Evolutionary conservation across 1,140 invertebrate genomes (phyloP).

Genomic region (Heliconius eleuchia): DNA sequence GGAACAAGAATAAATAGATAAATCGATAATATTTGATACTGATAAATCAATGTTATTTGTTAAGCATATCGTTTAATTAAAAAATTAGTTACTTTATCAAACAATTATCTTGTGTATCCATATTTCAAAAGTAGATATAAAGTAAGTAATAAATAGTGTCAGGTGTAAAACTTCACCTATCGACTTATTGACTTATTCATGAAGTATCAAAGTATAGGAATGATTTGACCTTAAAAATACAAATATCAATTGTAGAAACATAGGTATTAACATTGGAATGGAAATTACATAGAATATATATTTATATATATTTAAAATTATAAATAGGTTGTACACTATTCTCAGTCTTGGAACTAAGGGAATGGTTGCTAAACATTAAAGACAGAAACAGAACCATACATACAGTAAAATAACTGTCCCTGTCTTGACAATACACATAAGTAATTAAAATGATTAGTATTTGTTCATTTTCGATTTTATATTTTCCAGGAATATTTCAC

Average conservation of each 20-base stretch:
- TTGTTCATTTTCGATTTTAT: not conserved
- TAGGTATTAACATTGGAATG: not conserved
- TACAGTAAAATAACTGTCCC: not conserved
- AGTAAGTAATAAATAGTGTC: too few species aligned
- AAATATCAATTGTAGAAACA: not conserved
- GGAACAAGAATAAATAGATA: not conserved
- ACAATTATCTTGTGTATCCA: too few species aligned
- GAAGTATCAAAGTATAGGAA: not conserved
- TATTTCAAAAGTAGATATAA: too few species aligned
- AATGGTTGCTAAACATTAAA: slow-evolving; percentile 42
- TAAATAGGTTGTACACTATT: not conserved
- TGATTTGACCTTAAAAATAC: not conserved
- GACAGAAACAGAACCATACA: not conserved
- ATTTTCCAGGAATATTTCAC: too few species aligned
- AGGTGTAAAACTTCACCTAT: not conserved
- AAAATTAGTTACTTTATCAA: too few species aligned
- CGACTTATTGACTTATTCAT: not conserved
- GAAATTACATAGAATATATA: slow-evolving; percentile 2
- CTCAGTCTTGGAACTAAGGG: slow-evolving; percentile 47
- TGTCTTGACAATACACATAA: not conserved
- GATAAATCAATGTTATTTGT: too few species aligned
- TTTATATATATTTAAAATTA: too few species aligned
- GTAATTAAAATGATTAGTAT: not conserved
- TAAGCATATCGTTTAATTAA: too few species aligned
- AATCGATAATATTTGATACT: not conserved